These are phyloP conservation scores for Macrotis lagotis DNA, from an alignment of 2,113 vertebrate species.

Conservation along the genomic window DNA sequence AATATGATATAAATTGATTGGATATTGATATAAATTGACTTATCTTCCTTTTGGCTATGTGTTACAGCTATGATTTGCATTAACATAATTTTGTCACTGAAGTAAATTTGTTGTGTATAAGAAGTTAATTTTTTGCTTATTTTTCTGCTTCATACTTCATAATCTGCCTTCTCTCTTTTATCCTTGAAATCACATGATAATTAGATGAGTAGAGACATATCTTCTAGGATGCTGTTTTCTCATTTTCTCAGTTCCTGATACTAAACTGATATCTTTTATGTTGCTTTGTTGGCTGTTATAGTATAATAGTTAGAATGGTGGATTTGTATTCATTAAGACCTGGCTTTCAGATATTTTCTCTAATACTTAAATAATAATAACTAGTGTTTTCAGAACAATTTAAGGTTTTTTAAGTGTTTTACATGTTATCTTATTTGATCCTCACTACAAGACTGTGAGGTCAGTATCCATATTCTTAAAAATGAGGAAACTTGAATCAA, in stretches of 20 bases:
- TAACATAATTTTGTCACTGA: not conserved
- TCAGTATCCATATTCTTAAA: not conserved
- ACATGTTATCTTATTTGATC: not conserved
- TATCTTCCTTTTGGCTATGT: not conserved
- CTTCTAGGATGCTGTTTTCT: not conserved
- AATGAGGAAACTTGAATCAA: not conserved
- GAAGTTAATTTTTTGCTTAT: not conserved
- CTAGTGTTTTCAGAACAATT: not conserved
- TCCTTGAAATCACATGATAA: not conserved
- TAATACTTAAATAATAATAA: not conserved
- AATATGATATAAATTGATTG: not conserved
- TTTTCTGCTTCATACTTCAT: not conserved
- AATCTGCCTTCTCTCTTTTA: not conserved
- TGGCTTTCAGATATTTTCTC: not conserved
- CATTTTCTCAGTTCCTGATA: not conserved
- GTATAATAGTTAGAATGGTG: not conserved
- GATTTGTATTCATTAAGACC: not conserved
- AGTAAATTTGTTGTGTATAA: not conserved
- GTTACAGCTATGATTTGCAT: not conserved
- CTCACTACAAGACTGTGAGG: not conserved
- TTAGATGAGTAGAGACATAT: not conserved
- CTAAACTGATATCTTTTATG: not conserved
- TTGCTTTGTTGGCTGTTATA: not conserved
- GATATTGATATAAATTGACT: not conserved
- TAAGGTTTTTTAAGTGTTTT: not conserved